Conservation (phyloP, 2,113 vertebrate genomes). For the Entomyzon cyanotis region DNA sequence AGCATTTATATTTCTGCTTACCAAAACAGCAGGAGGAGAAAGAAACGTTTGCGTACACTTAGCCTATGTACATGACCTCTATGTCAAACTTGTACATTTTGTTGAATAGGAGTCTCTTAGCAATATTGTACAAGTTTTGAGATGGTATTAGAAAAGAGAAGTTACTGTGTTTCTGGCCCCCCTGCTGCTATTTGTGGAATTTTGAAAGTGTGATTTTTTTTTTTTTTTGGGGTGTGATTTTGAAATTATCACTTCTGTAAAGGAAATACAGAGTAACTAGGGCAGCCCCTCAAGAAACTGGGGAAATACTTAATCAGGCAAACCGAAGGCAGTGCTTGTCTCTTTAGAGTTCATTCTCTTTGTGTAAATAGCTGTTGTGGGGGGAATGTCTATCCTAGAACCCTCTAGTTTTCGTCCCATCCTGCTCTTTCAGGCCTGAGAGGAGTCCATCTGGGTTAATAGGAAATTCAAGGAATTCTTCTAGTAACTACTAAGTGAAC, state of each 20-base stretch:
- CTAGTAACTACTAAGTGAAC: background rate
- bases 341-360: background rate
- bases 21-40: background rate
- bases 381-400: background rate
- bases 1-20: background rate
- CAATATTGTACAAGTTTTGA: background rate
- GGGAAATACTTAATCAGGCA: background rate
- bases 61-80: background rate
- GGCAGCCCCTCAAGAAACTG: background rate
- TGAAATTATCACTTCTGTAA: background rate
- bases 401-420: background rate
- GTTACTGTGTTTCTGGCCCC: background rate
- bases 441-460: background rate
- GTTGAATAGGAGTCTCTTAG: background rate
- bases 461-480: background rate
- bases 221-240: background rate
- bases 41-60: background rate
- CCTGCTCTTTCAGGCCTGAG: background rate
- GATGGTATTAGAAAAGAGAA: background rate
- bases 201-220: background rate
- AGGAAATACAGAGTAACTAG: background rate
- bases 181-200: background rate
- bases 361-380: background rate
- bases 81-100: background rate
- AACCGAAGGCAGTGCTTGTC: background rate